Percentiles rank a stretch among this genome's conserved stretches.
phyloP scores from a whole-genome alignment of 2,888 invertebrate genomes.

The Epicampocera succincta region DNA sequence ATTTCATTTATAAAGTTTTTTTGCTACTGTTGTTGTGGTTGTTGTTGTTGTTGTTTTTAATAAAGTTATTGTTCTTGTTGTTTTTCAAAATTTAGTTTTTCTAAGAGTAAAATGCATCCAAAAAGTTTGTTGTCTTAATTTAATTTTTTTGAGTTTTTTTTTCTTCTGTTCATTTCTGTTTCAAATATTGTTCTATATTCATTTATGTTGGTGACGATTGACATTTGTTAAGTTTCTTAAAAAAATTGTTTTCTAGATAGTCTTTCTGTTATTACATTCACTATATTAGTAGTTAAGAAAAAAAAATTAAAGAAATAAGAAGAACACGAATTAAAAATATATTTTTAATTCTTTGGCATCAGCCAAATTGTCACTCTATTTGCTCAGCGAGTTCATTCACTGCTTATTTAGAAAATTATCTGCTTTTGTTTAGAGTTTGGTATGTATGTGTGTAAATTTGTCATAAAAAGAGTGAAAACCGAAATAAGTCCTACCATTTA shows the following conservation, averaged over 20 bases:
- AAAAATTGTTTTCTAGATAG: constrained; percentile 60
- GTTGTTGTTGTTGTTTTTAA: constrained; percentile 26
- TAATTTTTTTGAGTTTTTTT: constrained; percentile 35
- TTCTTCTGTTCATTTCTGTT: no score
- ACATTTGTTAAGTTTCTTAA: constrained; percentile 67
- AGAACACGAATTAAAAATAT: neutral
- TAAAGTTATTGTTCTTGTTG: constrained; percentile 62
- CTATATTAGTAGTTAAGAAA: constrained; percentile 10
- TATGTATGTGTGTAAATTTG: no score
- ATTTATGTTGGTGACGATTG: constrained; percentile 63
- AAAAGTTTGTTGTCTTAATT: constrained; percentile 74
- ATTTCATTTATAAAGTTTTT: constrained; percentile 65
- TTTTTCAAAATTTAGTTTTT: constrained; percentile 54
- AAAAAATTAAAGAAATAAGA: neutral
- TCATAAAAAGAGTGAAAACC: no score
- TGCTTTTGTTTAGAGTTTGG: no score
- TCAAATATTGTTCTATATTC: constrained; percentile 55
- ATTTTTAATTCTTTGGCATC: no score
- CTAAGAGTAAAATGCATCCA: constrained; percentile 78
- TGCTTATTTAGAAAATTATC: no score
- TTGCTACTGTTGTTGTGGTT: constrained; percentile 54
- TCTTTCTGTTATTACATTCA: constrained; percentile 57
- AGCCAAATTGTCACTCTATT: no score
- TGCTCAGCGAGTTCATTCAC: no score
- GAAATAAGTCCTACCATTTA: no score